phyloP scores from a whole-genome alignment of 2,797 vertebrate genomes.

The Argya squamiceps region DNA sequence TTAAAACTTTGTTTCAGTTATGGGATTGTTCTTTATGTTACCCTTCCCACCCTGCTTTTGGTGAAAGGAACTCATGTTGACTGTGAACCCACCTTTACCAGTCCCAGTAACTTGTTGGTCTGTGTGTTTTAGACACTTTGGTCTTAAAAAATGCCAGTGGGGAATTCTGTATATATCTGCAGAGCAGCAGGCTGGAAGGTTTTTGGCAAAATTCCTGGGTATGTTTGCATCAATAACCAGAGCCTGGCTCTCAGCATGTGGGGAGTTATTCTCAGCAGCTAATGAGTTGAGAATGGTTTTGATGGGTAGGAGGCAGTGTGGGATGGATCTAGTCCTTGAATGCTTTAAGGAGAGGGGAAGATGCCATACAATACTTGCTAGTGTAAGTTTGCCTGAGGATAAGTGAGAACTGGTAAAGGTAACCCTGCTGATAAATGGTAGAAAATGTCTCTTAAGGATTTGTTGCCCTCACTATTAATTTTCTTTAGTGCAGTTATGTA shows the following conservation, averaged over 20 bases:
- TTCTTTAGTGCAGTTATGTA: background rate
- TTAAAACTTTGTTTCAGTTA: background rate
- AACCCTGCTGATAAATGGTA: background rate
- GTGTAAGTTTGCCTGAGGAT: background rate
- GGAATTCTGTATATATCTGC: background rate
- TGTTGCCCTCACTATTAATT: background rate
- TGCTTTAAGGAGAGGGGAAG: background rate
- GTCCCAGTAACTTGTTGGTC: background rate
- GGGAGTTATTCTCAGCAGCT: background rate
- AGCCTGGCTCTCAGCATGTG: background rate
- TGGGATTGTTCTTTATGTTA: background rate
- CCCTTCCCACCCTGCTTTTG: fast-evolving
- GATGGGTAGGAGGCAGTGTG: background rate
- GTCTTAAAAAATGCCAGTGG: background rate
- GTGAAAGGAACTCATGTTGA: background rate
- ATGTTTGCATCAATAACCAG: background rate
- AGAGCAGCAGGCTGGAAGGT: background rate
- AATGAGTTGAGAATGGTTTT: background rate
- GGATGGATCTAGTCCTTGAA: background rate
- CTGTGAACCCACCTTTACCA: background rate
- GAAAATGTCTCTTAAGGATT: background rate
- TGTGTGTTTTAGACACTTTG: background rate
- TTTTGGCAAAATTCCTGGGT: background rate
- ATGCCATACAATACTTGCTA: background rate
- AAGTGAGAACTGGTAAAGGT: background rate